A percentile compares a stretch with the other conserved stretches of the same genome.
Evolutionary conservation across 2,888 invertebrate genomes (phyloP).

Genomic region (Podotricha telesiphe): DNA sequence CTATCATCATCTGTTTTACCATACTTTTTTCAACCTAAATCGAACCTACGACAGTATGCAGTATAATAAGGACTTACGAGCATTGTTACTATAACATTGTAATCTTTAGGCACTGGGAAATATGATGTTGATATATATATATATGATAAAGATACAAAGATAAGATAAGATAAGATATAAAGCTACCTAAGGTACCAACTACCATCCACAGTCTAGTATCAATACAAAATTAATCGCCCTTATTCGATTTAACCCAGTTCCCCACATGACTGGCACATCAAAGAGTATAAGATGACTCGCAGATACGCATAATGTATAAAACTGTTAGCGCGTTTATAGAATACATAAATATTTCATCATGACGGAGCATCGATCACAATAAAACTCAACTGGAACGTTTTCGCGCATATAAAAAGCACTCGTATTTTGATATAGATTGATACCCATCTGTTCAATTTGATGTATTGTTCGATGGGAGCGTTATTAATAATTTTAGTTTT

Average conservation of each 20-base stretch:
- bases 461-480: conserved; percentile 41
- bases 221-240: conserved; percentile 16
- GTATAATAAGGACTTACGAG: no score
- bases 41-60: neutral
- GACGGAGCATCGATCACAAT: conserved; percentile 48
- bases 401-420: conserved; percentile 48
- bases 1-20: neutral
- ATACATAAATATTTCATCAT: conserved; percentile 48
- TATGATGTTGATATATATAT: no score
- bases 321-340: conserved; percentile 46
- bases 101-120: no score
- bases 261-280: conserved; percentile 18
- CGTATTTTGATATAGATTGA: conserved; percentile 47
- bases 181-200: no score
- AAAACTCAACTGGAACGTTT: conserved; percentile 45
- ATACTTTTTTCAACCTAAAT: neutral
- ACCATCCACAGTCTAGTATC: neutral
- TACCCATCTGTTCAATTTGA: conserved; percentile 44
- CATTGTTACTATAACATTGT: no score
- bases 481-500: conserved; percentile 39
- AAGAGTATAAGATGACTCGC: conserved; percentile 21
- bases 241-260: conserved; percentile 9
- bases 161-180: no score
- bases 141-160: no score
- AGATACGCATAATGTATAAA: conserved; percentile 45